Base-by-base conservation (phyloP, 2,113 vertebrate genomes). In the Crotophaga sulcirostris region DNA sequence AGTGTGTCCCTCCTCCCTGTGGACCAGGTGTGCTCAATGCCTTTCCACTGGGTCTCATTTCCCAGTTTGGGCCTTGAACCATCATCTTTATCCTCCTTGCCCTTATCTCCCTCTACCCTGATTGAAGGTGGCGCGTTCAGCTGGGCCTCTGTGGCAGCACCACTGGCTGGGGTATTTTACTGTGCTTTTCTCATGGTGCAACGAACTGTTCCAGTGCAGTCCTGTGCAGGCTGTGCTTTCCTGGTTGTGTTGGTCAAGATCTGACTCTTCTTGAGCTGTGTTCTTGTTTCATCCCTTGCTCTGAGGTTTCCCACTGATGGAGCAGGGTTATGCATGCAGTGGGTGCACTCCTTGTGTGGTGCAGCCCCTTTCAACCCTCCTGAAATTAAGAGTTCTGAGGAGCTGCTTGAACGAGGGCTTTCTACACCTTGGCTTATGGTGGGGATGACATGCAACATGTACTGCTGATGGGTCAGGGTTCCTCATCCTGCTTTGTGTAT, bases 1-100 rank as follows among this genome's bases (percentile, higher is more conserved):
- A 55, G 24, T 2, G 2, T 47, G 26, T 73, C 49, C 47, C 34
- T 90, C 34, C 14, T 91, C 9, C 45, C 17, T 10, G 0, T 3
- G 1, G 49, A 10, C 40, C 2, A 7, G 45, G 63, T 0, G 0
- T 26, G 14, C 34, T 58, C 24, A 29, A 0, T 44, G 47, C 28
- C 9, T 67, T 92, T 88, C 36, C 18, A 24, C 14, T 44, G 49
- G 14, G 16, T 55, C 33, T 80, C n/a, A 34, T 55, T 94, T 89
- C 52, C 64, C 68, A 84, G 0, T 59, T 11, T 16, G 7, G 90
- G 42, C 51, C 45, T 76, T 76, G 26, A 38, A 47, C 44, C 0
- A 2, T 58, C 33, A n/a, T 56, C 14, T 10, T 1, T 78, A 86
- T 91, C 68, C 26, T 80, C 60, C 56, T 77, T 84, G 55, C 55